Percentiles rank a stretch among this genome's conserved stretches.
phyloP scores from a whole-genome alignment of 2,113 vertebrate genomes.

The Platanista minor region DNA sequence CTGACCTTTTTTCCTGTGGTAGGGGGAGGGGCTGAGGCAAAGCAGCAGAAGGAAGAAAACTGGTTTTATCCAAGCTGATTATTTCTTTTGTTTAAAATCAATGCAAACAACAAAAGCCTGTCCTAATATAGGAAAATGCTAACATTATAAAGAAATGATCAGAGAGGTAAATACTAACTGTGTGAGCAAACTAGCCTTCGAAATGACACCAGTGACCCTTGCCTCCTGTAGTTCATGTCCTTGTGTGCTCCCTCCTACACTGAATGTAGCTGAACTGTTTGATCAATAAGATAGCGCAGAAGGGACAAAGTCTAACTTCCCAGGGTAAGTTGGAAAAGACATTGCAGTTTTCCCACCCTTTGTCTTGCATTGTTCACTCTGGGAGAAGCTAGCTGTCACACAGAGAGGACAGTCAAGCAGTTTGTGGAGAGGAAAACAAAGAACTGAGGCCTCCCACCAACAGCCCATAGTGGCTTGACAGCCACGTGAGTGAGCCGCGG shows the following conservation, averaged over 20 bases:
- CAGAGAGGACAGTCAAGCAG: not conserved
- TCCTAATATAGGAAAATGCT: not conserved
- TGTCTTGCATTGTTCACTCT: not conserved
- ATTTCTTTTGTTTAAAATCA: not conserved
- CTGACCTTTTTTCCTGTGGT: not conserved
- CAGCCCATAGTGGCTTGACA: not conserved
- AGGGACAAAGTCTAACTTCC: not conserved
- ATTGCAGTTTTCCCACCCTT: not conserved
- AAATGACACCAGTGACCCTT: not conserved
- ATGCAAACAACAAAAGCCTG: not conserved
- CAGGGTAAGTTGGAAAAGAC: not conserved
- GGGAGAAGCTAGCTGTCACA: too few relatives aligned
- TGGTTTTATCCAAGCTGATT: not conserved
- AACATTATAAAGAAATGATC: not conserved
- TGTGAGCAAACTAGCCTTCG: not conserved
- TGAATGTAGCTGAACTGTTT: not conserved
- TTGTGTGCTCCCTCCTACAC: not conserved
- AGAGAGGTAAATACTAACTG: not conserved
- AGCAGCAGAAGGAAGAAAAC: not conserved
- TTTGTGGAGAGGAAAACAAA: not conserved
- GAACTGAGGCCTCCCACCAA: not conserved
- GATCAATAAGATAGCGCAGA: not conserved
- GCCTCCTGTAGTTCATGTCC: not conserved
- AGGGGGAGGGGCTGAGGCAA: not conserved
- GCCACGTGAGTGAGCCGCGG: not conserved